Base-by-base conservation (phyloP, 2,888 invertebrate genomes). In the Empis livida region DNA sequence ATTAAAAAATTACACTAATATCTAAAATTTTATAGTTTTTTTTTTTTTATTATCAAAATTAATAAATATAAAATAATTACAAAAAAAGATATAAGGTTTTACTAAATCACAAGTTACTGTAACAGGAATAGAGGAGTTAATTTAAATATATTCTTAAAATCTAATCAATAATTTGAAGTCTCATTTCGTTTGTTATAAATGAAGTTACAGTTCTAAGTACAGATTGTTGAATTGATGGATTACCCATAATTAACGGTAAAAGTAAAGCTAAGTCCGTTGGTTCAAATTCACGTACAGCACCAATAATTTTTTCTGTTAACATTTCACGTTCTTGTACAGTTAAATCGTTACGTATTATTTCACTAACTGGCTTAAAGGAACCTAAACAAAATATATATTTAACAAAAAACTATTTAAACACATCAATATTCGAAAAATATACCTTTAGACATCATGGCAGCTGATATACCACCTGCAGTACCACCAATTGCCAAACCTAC, bases 401-500 rank as follows among this genome's bases (percentile, higher is more conserved):
- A 20, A 27, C 10, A 15, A 8, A 10, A 23, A 42, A n/a, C n/a
- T 37, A 27, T 16, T 27, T 13, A 10, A 23, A 32, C 10, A 35
- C 10, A 6, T 8, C 20, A 40, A 23, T 9, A 6, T 11, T 41
- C 2, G 13, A 8, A 5, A 17, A 20, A 51, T 54, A 47, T 45
- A 67, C 68, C 65, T 49, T 58, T 58, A 3, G 67, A 59, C 54
- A 64, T 55, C 47, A 57, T 59, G 42, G 62, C 64, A 1, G 67
- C 68, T 5, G 60, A 54, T 1, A 66, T 43, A 6, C 67, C 65
- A 0, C 68, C 68, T n/a, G 61, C 59, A 1, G 62, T 57, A 1
- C 68, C 64, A 40, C 68, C 68, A 16, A 66, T 49, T 1, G 65
- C 67, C 23, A 68, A 31, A 1, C 68, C 68, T 3, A 60, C 54